Conservation (phyloP, 2,888 invertebrate species). For the Diloba caeruleocephala region DNA sequence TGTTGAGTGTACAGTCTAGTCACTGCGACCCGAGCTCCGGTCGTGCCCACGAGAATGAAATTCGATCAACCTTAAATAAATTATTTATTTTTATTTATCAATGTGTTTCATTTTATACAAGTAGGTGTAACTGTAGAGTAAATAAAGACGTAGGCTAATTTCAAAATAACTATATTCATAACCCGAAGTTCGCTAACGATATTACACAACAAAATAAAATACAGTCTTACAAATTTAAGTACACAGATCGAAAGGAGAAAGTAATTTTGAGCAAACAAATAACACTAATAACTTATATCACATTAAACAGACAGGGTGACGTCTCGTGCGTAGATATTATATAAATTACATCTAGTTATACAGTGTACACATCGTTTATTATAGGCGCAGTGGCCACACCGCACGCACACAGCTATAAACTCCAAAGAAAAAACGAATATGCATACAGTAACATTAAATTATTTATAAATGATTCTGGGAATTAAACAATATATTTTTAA, state of each 20-base stretch:
- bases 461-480: slow-evolving; percentile 22
- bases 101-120: slow-evolving; percentile 64
- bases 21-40: slow-evolving; percentile 86
- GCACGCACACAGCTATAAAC: slow-evolving; percentile 12
- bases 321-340: slow-evolving; percentile 65
- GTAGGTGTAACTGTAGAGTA: slow-evolving; percentile 17
- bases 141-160: slow-evolving; percentile 64
- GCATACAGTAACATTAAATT: slow-evolving; percentile 20
- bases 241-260: slow-evolving; percentile 78
- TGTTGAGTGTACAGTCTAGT: slow-evolving; percentile 89
- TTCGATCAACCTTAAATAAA: slow-evolving; percentile 84
- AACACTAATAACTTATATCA: slow-evolving; percentile 81
- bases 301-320: slow-evolving; percentile 71
- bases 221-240: slow-evolving; percentile 89
- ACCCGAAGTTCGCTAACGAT: slow-evolving; percentile 85
- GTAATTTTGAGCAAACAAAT: slow-evolving; percentile 82
- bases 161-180: slow-evolving; percentile 88
- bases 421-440: slow-evolving; percentile 18
- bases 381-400: slow-evolving; percentile 14
- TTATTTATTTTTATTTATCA: slow-evolving; percentile 86
- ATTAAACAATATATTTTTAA: slow-evolving; percentile 36
- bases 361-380: slow-evolving; percentile 24
- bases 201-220: slow-evolving; percentile 87
- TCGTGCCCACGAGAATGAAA: slow-evolving; percentile 76
- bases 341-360: slow-evolving; percentile 45